phyloP scores from a whole-genome alignment of 2,888 invertebrate species.

The Heliconius ethilla region DNA sequence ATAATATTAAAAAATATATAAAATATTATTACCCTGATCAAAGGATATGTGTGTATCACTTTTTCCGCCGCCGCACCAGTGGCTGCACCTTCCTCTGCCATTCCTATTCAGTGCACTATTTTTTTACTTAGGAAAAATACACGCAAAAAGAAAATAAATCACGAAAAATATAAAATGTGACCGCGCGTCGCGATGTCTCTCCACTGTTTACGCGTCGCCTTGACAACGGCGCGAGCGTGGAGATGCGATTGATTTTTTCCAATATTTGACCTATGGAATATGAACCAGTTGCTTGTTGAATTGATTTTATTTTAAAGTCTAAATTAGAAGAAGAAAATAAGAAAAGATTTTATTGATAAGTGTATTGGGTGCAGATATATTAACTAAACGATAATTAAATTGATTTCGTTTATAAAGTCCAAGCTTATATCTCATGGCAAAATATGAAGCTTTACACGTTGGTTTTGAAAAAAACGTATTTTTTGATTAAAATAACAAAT shows the following conservation, averaged over 20 bases:
- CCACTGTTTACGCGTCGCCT: conserved; percentile 79
- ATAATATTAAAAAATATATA: not conserved
- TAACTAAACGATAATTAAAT: too few species aligned
- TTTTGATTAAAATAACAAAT: too few species aligned
- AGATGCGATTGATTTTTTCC: conserved; percentile 77
- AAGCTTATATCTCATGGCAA: too few species aligned
- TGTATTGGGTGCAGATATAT: too few species aligned
- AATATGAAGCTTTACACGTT: too few species aligned
- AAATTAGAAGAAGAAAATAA: not conserved
- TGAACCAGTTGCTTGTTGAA: conserved; percentile 30
- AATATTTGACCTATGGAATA: conserved; percentile 32
- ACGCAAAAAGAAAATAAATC: conserved; percentile 46
- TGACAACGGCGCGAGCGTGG: conserved; percentile 75
- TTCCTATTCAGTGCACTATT: conserved; percentile 47
- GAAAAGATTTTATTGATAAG: too few species aligned
- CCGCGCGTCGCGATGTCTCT: conserved; percentile 61
- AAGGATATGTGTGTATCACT: conserved; percentile 90
- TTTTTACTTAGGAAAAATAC: conserved; percentile 31
- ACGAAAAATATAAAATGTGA: conserved; percentile 51
- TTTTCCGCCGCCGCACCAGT: conserved; percentile 82
- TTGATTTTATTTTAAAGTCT: not conserved
- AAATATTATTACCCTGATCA: conserved; percentile 86
- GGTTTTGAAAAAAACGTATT: too few species aligned
- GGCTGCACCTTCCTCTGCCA: conserved; percentile 68
- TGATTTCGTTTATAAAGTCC: too few species aligned